Evolutionary conservation across 2,888 invertebrate genomes (phyloP).

Genomic region (Andrena praecox): DNA sequence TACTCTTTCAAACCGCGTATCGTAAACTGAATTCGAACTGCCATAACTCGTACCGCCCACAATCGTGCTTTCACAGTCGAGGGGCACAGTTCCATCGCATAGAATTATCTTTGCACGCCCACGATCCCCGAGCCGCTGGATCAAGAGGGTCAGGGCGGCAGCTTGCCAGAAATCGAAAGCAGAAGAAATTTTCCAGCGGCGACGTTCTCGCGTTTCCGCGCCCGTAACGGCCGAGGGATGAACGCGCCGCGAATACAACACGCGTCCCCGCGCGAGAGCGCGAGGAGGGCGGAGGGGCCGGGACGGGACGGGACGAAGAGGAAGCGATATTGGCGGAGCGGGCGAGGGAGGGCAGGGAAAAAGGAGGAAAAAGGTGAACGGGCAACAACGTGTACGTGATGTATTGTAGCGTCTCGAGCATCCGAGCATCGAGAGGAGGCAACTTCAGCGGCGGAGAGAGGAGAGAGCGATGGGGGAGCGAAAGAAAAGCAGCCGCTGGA

Average conservation of each 20-base stretch:
- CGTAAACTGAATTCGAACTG: too few relatives aligned
- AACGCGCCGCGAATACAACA: conserved; percentile 66
- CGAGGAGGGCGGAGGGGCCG: conserved; percentile 14
- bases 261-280: conserved; percentile 33
- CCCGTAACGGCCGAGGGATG: conserved; percentile 41
- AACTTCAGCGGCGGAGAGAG: conserved; percentile 51
- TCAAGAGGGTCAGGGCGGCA: conserved; percentile 46
- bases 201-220: conserved; percentile 57
- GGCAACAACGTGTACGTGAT: conserved; percentile 79
- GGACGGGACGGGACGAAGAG: conserved; percentile 19
- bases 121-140: background rate
- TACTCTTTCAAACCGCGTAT: too few relatives aligned
- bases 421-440: conserved; percentile 74
- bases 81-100: too few relatives aligned
- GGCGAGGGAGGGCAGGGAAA: conserved; percentile 28
- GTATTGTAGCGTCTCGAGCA: conserved; percentile 79
- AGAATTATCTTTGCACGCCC: background rate
- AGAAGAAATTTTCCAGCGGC: conserved; percentile 63
- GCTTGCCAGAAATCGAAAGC: conserved; percentile 64
- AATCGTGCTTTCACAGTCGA: too few relatives aligned
- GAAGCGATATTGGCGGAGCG: conserved; percentile 44
- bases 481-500: conserved; percentile 48
- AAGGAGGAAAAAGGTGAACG: conserved; percentile 58
- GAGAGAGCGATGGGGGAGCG: conserved; percentile 58
- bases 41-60: too few relatives aligned